These are phyloP conservation scores for Lycodopsis pacificus DNA, from an alignment of 2,797 vertebrate species.

Conservation along the genomic window DNA sequence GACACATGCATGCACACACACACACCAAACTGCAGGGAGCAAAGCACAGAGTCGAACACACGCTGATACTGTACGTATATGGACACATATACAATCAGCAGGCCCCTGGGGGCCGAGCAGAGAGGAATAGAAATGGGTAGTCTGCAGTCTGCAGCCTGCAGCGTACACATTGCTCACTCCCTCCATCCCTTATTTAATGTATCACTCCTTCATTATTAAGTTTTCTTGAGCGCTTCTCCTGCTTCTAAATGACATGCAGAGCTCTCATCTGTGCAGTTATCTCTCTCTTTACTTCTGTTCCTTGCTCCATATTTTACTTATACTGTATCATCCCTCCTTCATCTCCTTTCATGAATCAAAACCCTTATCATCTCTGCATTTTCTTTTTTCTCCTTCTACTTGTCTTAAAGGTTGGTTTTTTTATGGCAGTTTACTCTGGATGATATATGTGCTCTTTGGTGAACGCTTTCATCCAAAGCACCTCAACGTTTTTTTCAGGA, in stretches of 20 bases:
- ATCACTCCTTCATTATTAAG: conserved; percentile 49
- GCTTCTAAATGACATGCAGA: conserved; percentile 26
- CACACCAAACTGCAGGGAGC: conserved; percentile 25
- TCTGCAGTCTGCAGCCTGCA: conserved; percentile 42
- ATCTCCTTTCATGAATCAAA: conserved; percentile 46
- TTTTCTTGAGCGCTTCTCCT: conserved; percentile 15
- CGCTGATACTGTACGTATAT: conserved; percentile 21
- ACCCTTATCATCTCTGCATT: conserved; percentile 35
- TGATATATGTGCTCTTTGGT: conserved; percentile 41
- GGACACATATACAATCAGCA: conserved; percentile 31
- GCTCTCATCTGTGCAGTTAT: conserved; percentile 16
- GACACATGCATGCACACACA: conserved; percentile 15
- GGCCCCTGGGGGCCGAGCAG: conserved; percentile 26
- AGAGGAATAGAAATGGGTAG: conserved; percentile 46
- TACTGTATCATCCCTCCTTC: conserved; percentile 5
- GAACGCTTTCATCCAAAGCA: conserved; percentile 44
- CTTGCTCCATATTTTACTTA: not conserved
- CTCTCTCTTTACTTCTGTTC: conserved; percentile 10
- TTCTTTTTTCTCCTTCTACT: conserved; percentile 19
- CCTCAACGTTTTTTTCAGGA: conserved; percentile 22
- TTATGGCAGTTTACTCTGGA: conserved; percentile 32
- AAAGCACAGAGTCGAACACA: conserved; percentile 23
- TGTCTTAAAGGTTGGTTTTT: conserved; percentile 27
- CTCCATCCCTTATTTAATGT: conserved; percentile 40
- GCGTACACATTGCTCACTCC: conserved; percentile 28